Evolutionary conservation across 2,797 vertebrate genomes (phyloP).

Genomic region (Steatocranus sp.): DNA sequence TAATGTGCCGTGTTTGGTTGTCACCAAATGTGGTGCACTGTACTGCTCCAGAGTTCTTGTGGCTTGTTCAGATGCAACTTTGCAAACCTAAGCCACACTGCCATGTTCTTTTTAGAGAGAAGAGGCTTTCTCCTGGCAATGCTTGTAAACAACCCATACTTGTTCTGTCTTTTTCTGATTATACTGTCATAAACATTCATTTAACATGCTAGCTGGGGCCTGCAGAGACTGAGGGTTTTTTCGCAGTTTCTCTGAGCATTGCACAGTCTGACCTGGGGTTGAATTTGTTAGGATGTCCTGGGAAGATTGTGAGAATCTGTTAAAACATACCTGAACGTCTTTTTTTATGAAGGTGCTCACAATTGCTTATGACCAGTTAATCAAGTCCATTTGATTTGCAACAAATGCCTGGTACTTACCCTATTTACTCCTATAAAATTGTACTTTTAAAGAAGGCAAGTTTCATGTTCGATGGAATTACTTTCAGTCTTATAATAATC

Average conservation of each 20-base stretch:
- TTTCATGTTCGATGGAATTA: background rate
- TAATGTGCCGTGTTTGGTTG: background rate
- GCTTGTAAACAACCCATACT: background rate
- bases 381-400: background rate
- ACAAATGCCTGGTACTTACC: background rate
- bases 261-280: background rate
- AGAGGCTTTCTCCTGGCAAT: background rate
- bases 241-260: background rate
- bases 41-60: background rate
- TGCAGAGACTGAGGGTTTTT: fast-evolving
- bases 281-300: background rate
- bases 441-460: background rate
- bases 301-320: background rate
- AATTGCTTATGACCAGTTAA: background rate
- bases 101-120: background rate
- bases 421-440: background rate
- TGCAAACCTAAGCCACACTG: background rate
- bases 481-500: background rate
- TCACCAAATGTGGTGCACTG: background rate
- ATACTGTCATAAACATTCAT: background rate
- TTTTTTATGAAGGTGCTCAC: background rate
- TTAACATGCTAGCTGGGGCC: background rate
- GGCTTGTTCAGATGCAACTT: background rate
- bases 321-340: background rate
- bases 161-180: background rate